Evolutionary conservation across 1,140 invertebrate species (phyloP), one percentile per base, ranked within the genome.

Genomic region (Medauroidea extradentata): DNA sequence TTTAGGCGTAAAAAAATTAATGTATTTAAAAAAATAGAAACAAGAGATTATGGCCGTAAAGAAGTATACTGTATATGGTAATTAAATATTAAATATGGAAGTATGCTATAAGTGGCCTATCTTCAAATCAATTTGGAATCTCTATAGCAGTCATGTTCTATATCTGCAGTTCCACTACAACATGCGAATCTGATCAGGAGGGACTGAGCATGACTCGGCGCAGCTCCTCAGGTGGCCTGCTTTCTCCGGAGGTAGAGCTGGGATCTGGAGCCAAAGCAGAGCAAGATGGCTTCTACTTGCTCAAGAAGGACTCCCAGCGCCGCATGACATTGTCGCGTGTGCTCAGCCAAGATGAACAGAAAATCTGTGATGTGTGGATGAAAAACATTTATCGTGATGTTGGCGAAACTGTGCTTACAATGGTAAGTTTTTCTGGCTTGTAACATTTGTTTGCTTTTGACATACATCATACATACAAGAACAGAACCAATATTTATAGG

Each of bases 261-360:
- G 18, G 29, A 2, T 25, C 59, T 19, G 60, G 60, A 14, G 39
- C 55, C 34, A 52, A 34, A 23, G 82, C 83, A 42, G 90, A 95
- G 74, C 85, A 88, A 46, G 92, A 94, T 72, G 91, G 92, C 0
- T 98, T 99, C 73, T 99, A 97, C 76, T 75, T 98, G 50, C 76
- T 98, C 7, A 96, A 98, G 73, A 99, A 99, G 73, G 96, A 99
- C 70, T 97, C 94, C 4, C 96, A 99, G 74, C 81, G 96, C 50
- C 81, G 96, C 65, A 87, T 86, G 67, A 98, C 95, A 8, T 78
- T 99, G 1, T 91, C 90, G 0, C 88, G 90, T 67, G 92, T 99
- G 46, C 77, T 99, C 34, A 85, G 84, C 43, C 86, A 96, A 70
- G 95, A 99, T 71, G 87, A 90, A 63, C 81, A 85, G 8, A 90